phyloP scores from a whole-genome alignment of 2,888 invertebrate genomes.

The Diaprepes abbreviatus region DNA sequence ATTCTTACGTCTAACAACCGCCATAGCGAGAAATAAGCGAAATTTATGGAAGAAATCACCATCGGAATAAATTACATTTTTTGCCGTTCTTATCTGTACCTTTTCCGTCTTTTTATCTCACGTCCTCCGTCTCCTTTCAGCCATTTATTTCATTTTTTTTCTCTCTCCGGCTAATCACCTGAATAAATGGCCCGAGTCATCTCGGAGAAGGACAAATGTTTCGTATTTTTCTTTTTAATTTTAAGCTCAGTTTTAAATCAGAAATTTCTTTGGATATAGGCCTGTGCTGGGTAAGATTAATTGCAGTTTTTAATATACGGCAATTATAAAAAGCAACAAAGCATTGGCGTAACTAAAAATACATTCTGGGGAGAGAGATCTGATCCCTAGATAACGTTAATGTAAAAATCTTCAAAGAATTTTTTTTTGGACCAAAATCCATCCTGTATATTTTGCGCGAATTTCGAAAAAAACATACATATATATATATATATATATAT shows the following conservation, averaged over 20 bases:
- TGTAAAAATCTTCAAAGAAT: no score
- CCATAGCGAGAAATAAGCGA: constrained; percentile 24
- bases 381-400: no score
- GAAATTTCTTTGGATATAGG: neutral
- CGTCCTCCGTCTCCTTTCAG: neutral
- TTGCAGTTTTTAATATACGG: no score
- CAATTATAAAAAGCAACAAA: neutral
- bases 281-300: no score
- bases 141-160: constrained; percentile 30
- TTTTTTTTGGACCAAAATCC: no score
- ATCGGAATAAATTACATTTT: constrained; percentile 33
- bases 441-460: no score
- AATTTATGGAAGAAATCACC: constrained; percentile 38
- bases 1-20: constrained; percentile 3
- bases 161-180: constrained; percentile 19
- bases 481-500: no score
- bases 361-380: no score
- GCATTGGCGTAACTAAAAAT: no score
- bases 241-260: neutral
- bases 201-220: constrained; percentile 7
- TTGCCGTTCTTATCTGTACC: constrained; percentile 28
- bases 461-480: no score
- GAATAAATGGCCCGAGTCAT: constrained; percentile 28
- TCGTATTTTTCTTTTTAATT: constrained; percentile 3
- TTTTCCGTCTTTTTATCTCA: constrained; percentile 3